phyloP scores from a whole-genome alignment of 2,888 invertebrate species.

The Priocnemis perturbator region DNA sequence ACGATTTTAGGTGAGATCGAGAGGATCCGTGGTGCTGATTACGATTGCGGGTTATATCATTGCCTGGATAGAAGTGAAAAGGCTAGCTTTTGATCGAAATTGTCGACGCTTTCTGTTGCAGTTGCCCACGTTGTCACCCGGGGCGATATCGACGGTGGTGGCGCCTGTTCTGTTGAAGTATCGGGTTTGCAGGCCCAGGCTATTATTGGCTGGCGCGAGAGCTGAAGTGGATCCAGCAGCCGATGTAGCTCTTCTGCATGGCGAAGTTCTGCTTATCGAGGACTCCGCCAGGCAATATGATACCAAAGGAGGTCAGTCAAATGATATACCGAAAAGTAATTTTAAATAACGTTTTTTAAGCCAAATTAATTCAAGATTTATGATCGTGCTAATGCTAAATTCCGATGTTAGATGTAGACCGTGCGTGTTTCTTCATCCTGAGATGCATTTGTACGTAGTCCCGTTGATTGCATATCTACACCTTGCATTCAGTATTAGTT shows the following conservation, averaged over 20 bases:
- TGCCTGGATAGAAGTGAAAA: too few species aligned
- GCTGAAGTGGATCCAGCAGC: constrained; percentile 81
- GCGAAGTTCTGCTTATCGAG: constrained; percentile 81
- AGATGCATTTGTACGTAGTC: too few species aligned
- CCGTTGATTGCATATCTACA: too few species aligned
- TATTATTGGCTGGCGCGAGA: constrained; percentile 80
- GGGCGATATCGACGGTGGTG: constrained; percentile 69
- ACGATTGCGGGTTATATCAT: too few species aligned
- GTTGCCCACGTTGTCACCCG: constrained; percentile 68
- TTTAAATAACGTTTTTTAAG: neutral
- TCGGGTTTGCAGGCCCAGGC: constrained; percentile 73
- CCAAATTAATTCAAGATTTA: too few species aligned
- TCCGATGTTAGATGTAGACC: too few species aligned
- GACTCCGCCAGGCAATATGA: constrained; percentile 78
- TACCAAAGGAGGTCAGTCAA: constrained; percentile 75
- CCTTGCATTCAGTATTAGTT: too few species aligned
- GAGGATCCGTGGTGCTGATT: too few species aligned
- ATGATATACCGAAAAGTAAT: neutral
- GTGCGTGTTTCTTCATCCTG: too few species aligned
- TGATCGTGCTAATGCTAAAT: too few species aligned
- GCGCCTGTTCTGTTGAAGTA: constrained; percentile 71
- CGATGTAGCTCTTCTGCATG: constrained; percentile 78
- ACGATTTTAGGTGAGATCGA: too few species aligned
- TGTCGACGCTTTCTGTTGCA: constrained; percentile 32
- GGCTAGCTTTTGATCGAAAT: too few species aligned